These are phyloP conservation scores for Muscidifurax raptorellus DNA, from an alignment of 1,140 invertebrate species.

Conservation along the genomic window DNA sequence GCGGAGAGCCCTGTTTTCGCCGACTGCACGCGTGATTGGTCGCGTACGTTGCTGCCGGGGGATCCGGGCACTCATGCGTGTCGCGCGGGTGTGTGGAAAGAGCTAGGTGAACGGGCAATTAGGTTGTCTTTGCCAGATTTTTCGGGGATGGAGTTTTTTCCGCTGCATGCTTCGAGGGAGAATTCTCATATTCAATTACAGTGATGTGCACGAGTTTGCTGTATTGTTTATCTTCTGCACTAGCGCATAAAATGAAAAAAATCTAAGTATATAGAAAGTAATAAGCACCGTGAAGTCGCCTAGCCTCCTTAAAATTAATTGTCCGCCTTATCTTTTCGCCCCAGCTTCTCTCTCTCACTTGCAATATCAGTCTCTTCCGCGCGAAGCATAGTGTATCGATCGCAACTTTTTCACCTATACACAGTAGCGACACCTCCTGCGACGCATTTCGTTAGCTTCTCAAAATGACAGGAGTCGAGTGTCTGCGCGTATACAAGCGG, in stretches of 20 bases:
- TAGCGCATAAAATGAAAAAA: too few relatives aligned
- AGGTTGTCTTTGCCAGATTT: background rate
- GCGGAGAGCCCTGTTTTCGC: background rate
- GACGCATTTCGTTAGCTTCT: constrained; percentile 66
- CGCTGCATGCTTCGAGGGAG: background rate
- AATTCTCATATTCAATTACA: background rate
- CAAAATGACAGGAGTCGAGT: constrained; percentile 73
- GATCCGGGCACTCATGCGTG: background rate
- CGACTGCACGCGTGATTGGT: background rate
- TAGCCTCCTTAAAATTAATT: constrained; percentile 70
- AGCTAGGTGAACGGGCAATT: background rate
- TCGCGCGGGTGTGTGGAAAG: too few relatives aligned
- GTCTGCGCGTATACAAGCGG: constrained; percentile 31
- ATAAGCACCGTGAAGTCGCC: constrained; percentile 18
- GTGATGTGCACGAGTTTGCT: too few relatives aligned
- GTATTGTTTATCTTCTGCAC: too few relatives aligned
- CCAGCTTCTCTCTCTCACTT: constrained; percentile 54
- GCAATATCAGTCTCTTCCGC: constrained; percentile 22
- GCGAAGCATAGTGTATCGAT: constrained; percentile 41
- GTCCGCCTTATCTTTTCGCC: constrained; percentile 70
- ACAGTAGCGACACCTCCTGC: constrained; percentile 33
- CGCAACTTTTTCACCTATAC: constrained; percentile 27
- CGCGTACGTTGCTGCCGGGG: background rate
- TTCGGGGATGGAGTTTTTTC: background rate
- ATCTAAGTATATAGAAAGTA: too few relatives aligned